Evolutionary conservation across 1,140 invertebrate species (phyloP).

Genomic region (Bombus pascuorum): DNA sequence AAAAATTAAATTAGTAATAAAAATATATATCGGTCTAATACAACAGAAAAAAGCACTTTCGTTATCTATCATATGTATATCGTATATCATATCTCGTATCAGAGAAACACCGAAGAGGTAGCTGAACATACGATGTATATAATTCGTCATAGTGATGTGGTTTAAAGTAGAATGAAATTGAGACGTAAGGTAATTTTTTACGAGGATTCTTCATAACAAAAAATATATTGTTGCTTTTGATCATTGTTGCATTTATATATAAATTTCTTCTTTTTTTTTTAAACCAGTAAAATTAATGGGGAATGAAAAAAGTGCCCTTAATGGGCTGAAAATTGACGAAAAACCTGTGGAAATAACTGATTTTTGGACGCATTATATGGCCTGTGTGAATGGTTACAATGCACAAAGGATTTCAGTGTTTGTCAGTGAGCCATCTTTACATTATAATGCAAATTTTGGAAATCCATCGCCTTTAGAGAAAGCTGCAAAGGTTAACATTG

Average conservation of each 20-base stretch:
- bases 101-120: background rate
- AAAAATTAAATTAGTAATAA: background rate
- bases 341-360: conserved; percentile 89
- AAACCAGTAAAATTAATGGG: conserved; percentile 84
- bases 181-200: background rate
- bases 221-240: background rate
- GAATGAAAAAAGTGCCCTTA: conserved; percentile 88
- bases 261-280: background rate
- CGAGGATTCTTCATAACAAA: background rate
- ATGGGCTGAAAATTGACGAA: conserved; percentile 88
- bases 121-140: background rate
- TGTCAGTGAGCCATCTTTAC: conserved; percentile 85
- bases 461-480: conserved; percentile 87
- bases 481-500: conserved; percentile 85
- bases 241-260: background rate
- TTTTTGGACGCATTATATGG: conserved; percentile 89
- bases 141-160: background rate
- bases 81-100: background rate
- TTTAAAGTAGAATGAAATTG: background rate
- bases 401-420: conserved; percentile 88
- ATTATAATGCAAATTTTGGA: conserved; percentile 85
- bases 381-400: conserved; percentile 84
- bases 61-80: background rate
- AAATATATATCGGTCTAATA: background rate
- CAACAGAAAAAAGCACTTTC: background rate